Percentiles rank a stretch among this genome's conserved stretches.
These are phyloP conservation scores for Gnathonemus echidnorhynchus DNA, from an alignment of 2,113 vertebrate species.

Conservation along the genomic window DNA sequence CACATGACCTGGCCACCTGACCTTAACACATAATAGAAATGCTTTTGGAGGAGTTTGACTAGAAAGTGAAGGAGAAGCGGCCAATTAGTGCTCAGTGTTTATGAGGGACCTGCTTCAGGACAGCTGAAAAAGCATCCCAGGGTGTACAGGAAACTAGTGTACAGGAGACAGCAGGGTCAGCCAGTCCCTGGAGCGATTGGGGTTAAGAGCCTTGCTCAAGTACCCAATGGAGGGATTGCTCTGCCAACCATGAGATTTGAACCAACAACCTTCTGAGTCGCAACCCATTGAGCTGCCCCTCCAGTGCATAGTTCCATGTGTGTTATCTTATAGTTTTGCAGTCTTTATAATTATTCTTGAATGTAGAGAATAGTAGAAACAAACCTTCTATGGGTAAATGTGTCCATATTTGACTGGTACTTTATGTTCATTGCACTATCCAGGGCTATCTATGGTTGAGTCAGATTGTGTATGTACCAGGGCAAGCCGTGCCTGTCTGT, in stretches of 20 bases:
- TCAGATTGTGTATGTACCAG: background rate
- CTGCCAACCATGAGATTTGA: background rate
- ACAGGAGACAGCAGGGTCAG: background rate
- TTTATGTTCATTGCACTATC: background rate
- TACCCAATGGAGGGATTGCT: background rate
- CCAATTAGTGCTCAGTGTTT: background rate
- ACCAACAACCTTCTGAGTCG: background rate
- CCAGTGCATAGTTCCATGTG: background rate
- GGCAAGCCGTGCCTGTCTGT: background rate
- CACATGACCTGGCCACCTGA: background rate
- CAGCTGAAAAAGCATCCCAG: background rate
- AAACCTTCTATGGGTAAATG: background rate
- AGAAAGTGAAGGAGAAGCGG: background rate
- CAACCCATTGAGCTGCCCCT: background rate
- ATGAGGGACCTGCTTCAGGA: background rate
- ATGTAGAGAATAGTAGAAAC: background rate
- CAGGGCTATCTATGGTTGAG: background rate
- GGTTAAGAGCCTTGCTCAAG: background rate
- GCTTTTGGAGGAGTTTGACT: background rate
- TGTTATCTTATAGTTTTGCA: background rate
- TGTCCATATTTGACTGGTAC: background rate
- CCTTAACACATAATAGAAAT: background rate
- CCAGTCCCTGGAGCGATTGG: background rate
- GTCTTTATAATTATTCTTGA: background rate
- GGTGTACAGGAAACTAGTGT: background rate